Evolutionary conservation across 2,113 vertebrate genomes (phyloP).

Genomic region (Poeciliopsis occidentalis): DNA sequence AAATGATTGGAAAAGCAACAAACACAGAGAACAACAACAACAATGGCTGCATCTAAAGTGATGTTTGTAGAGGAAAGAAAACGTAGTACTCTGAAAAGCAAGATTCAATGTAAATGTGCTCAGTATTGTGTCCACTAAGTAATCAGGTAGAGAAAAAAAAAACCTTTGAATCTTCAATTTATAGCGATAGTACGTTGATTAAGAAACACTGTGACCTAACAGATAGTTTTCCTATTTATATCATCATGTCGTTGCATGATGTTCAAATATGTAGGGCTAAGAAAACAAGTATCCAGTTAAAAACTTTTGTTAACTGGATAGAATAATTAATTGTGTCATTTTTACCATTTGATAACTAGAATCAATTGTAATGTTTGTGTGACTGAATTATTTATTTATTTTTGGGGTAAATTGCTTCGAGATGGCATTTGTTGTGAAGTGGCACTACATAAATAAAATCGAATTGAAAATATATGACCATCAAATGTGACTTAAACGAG

Average conservation of each 20-base stretch:
- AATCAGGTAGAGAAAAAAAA: not conserved
- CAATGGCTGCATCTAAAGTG: not conserved
- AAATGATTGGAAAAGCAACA: no score
- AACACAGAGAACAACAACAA: no score
- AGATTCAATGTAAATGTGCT: not conserved
- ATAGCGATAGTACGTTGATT: not conserved
- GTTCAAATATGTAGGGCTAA: not conserved
- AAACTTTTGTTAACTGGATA: no score
- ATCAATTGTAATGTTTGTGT: no score
- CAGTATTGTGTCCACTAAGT: not conserved
- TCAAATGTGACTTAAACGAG: not conserved
- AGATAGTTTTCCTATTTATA: not conserved
- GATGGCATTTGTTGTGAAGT: no score
- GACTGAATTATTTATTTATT: no score
- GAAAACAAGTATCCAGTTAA: not conserved
- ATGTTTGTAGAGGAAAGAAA: not conserved
- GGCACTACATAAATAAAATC: no score
- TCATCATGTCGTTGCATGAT: not conserved
- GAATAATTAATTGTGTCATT: no score
- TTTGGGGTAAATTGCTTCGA: no score
- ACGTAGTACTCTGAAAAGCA: not conserved
- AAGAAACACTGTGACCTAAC: not conserved
- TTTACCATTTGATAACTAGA: no score
- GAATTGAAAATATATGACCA: not conserved
- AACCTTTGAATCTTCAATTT: not conserved